Conservation (phyloP, 2,888 invertebrate genomes). For the Nematopogon swammerdamellus region DNA sequence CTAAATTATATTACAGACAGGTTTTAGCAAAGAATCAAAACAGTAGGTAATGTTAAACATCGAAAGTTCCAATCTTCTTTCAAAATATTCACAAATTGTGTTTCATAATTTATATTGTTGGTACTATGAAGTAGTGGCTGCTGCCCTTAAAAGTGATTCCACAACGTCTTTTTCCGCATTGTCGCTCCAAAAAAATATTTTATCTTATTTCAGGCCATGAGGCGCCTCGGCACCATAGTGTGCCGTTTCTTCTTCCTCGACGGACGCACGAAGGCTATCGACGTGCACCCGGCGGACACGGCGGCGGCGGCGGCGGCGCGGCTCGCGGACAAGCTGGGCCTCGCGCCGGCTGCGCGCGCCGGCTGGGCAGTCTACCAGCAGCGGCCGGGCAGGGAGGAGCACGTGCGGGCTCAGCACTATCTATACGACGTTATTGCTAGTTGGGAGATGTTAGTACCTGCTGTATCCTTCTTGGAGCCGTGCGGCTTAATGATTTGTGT, state of each 20-base stretch:
- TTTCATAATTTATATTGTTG: too few species aligned
- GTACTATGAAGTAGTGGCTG: too few species aligned
- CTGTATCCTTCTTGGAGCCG: too few species aligned
- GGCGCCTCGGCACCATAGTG: conserved; percentile 85
- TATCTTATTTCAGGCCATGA: conserved; percentile 66
- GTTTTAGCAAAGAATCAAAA: too few species aligned
- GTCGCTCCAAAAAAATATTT: too few species aligned
- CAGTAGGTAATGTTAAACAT: too few species aligned
- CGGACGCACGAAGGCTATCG: conserved; percentile 91
- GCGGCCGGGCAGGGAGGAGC: conserved; percentile 82
- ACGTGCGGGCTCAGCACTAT: conserved; percentile 88
- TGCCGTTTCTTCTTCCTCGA: conserved; percentile 94
- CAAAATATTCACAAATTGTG: too few species aligned
- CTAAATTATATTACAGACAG: too few species aligned
- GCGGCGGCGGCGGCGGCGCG: conserved; percentile 87
- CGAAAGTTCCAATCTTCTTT: too few species aligned
- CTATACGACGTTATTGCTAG: conserved; percentile 91
- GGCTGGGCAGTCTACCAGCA: conserved; percentile 96
- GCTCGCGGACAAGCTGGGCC: conserved; percentile 82
- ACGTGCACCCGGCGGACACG: conserved; percentile 92
- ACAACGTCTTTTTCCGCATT: neutral
- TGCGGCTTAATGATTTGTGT: too few species aligned
- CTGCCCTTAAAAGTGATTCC: neutral
- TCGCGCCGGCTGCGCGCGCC: conserved; percentile 67
- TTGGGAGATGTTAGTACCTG: conserved; percentile 78